phyloP scores from a whole-genome alignment of 2,797 vertebrate species.

The Sparidentex hasta region DNA sequence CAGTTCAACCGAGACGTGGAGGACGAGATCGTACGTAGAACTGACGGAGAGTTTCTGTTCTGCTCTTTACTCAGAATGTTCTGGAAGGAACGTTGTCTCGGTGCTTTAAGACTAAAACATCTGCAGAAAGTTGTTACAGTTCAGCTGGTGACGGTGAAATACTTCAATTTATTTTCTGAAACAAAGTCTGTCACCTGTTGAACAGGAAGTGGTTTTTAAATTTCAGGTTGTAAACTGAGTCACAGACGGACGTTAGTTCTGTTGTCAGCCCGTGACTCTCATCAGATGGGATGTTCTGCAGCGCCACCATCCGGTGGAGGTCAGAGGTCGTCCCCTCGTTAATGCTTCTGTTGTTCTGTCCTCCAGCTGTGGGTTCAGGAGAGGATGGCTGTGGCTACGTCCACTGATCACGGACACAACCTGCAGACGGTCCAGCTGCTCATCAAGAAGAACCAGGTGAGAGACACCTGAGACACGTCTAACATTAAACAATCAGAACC shows the following conservation, averaged over 20 bases:
- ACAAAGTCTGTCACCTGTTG: no score
- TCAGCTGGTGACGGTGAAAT: no score
- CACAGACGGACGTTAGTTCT: no score
- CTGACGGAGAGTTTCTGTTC: no score
- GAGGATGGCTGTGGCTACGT: slow-evolving; percentile 93
- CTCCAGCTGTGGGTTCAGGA: slow-evolving; percentile 95
- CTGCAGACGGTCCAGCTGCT: slow-evolving; percentile 96
- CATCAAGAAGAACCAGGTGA: slow-evolving; percentile 97
- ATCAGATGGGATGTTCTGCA: background rate
- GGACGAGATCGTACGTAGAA: slow-evolving; percentile 92
- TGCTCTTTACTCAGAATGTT: background rate
- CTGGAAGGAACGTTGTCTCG: background rate
- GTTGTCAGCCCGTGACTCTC: no score
- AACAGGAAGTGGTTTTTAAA: no score
- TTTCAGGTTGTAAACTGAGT: no score
- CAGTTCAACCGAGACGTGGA: slow-evolving; percentile 95
- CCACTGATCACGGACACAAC: slow-evolving; percentile 95
- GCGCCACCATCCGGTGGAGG: background rate
- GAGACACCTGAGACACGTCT: background rate
- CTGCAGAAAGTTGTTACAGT: no score
- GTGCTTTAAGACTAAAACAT: background rate
- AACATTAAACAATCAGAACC: no score
- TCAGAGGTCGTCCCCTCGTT: background rate
- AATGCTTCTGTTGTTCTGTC: background rate
- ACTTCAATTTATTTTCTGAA: no score